Evolutionary conservation across 35 echinoderm and acorn worm species (phyloP).

Genomic region (Ophiothrix spiculata): DNA sequence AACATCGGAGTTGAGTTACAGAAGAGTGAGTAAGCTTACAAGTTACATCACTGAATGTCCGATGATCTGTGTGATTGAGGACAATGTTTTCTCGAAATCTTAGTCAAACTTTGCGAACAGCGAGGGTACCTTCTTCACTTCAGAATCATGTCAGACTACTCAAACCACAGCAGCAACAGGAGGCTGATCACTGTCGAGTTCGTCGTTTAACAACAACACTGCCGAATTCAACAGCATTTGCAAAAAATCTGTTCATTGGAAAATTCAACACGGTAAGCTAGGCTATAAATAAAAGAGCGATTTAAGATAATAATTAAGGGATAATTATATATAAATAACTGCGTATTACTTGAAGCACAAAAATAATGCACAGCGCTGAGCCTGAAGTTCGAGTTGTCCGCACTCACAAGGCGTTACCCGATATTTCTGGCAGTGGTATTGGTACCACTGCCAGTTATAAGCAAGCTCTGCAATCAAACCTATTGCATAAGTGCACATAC

Average conservation of each 20-base stretch:
- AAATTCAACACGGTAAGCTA: constrained; percentile 69
- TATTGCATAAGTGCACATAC: no score
- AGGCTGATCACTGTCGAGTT: neutral
- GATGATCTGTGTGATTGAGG: no score
- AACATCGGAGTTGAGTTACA: no score
- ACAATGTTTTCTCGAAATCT: constrained; percentile 4
- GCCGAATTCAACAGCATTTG: constrained; percentile 34
- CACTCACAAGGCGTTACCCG: neutral
- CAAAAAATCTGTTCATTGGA: constrained; percentile 75
- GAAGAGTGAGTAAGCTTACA: no score
- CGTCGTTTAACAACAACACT: neutral
- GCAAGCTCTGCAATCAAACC: no score
- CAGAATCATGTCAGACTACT: neutral
- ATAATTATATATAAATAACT: neutral
- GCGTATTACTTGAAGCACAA: neutral
- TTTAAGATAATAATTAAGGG: neutral
- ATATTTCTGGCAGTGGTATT: neutral
- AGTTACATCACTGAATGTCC: no score
- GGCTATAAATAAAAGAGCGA: neutral
- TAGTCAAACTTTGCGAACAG: neutral
- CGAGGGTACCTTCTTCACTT: neutral
- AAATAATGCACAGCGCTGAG: neutral
- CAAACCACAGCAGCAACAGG: neutral
- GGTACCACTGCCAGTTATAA: neutral
- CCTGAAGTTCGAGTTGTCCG: neutral